These are phyloP conservation scores for Aurelia aurita complex sp. Pacific DNA, from an alignment of 30 jellyfish, hydroid and myxozoan species.

Conservation along the genomic window DNA sequence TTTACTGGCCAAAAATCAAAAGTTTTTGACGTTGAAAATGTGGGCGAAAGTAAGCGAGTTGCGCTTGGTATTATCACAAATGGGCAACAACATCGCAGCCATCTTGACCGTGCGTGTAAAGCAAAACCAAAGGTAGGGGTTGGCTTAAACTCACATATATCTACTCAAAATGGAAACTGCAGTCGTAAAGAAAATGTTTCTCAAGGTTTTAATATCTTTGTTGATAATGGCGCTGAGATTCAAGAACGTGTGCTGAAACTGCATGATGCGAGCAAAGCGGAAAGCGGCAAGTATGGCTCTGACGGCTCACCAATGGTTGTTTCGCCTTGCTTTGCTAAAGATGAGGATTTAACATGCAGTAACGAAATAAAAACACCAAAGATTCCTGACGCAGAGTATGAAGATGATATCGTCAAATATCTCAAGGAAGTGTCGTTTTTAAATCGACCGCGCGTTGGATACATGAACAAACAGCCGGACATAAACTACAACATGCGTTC, in stretches of 20 bases:
- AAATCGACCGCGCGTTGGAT: conserved; percentile 63
- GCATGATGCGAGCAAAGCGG: not conserved
- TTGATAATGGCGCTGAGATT: conserved; percentile 26
- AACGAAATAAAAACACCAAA: not conserved
- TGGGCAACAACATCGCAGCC: conserved; percentile 48
- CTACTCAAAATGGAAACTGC: not conserved
- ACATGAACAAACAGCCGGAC: conserved; percentile 93
- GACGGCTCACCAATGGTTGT: conserved; percentile 50
- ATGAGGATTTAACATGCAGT: not conserved
- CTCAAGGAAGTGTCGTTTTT: conserved; percentile 2
- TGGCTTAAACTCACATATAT: not conserved
- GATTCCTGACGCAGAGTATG: conserved; percentile 42
- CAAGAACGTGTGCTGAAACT: conserved; percentile 24
- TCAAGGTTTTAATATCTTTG: conserved; percentile 27
- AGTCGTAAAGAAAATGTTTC: not conserved
- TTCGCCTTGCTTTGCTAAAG: conserved; percentile 43
- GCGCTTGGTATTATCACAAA: conserved; percentile 78
- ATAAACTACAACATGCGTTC: conserved; percentile 89
- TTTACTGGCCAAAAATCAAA: conserved; percentile 39
- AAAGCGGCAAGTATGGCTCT: not conserved
- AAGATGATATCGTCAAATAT: conserved; percentile 51
- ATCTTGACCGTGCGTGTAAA: conserved; percentile 84
- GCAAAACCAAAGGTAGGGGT: not conserved
- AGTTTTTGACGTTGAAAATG: conserved; percentile 6
- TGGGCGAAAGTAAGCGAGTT: conserved; percentile 39